phyloP scores from a whole-genome alignment of 2,888 invertebrate species.

The Homarus gammarus region DNA sequence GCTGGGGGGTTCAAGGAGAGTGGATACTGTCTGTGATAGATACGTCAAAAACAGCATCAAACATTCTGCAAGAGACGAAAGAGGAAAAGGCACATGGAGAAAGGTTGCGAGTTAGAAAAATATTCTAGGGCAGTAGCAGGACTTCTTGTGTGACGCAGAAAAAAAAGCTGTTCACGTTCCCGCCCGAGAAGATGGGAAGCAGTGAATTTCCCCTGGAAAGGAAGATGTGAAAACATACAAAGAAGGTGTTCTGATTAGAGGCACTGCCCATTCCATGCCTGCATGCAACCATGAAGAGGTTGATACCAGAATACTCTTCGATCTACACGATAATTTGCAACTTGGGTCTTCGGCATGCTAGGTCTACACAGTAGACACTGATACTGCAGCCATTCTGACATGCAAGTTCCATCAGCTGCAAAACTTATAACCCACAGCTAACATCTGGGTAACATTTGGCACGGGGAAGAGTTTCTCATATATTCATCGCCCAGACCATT shows the following conservation, averaged over 20 bases:
- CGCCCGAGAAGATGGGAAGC: not conserved
- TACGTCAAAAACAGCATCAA: not conserved
- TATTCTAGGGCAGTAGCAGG: not conserved
- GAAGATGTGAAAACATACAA: not conserved
- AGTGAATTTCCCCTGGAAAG: not conserved
- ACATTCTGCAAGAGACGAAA: not conserved
- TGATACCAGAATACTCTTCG: not conserved
- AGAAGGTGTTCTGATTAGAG: not conserved
- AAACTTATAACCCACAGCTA: not conserved
- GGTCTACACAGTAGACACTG: not conserved
- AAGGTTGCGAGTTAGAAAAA: not conserved
- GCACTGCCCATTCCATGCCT: not conserved
- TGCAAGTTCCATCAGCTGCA: not conserved
- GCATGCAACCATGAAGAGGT: constrained; percentile 5
- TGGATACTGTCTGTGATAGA: too few relatives aligned
- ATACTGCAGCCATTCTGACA: not conserved
- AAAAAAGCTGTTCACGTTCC: not conserved
- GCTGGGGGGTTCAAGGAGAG: too few relatives aligned
- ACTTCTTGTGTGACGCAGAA: not conserved
- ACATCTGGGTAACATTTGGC: not conserved
- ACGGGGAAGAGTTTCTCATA: not conserved
- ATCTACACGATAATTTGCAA: not conserved
- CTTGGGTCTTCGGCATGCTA: not conserved
- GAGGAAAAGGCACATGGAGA: not conserved
- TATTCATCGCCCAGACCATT: not conserved